phyloP scores from a whole-genome alignment of 2,113 vertebrate species.

The Aix galericulata region DNA sequence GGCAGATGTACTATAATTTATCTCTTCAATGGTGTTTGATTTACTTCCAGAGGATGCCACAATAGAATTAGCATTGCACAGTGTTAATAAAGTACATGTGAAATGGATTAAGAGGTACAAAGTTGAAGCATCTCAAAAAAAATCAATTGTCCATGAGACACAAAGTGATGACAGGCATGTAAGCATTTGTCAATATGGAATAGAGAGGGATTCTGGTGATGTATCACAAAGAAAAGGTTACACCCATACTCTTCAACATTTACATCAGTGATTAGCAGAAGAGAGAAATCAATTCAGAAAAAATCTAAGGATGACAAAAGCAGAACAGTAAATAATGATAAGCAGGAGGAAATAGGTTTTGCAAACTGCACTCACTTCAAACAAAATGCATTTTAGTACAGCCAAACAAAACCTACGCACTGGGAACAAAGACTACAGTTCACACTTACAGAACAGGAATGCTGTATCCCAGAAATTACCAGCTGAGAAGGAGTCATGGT shows the following conservation, averaged over 20 bases:
- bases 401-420: neutral
- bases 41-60: neutral
- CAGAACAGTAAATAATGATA: slow-evolving; percentile 9
- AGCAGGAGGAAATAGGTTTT: neutral
- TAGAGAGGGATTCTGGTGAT: neutral
- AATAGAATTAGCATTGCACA: neutral
- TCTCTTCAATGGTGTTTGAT: neutral
- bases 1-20: neutral
- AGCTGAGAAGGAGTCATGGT: neutral
- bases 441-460: neutral
- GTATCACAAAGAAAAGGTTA: neutral
- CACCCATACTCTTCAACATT: neutral
- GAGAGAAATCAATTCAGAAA: slow-evolving; percentile 10
- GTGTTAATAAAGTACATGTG: neutral
- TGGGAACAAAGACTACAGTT: neutral
- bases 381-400: neutral
- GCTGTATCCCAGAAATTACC: neutral
- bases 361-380: neutral
- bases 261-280: neutral
- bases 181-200: neutral
- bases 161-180: neutral
- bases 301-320: slow-evolving; percentile 21
- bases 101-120: slow-evolving; percentile 10
- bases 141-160: neutral
- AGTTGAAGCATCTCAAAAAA: slow-evolving; percentile 1